Evolutionary conservation across 2,797 vertebrate species (phyloP).

Genomic region (Dendrocincla tyrannina): DNA sequence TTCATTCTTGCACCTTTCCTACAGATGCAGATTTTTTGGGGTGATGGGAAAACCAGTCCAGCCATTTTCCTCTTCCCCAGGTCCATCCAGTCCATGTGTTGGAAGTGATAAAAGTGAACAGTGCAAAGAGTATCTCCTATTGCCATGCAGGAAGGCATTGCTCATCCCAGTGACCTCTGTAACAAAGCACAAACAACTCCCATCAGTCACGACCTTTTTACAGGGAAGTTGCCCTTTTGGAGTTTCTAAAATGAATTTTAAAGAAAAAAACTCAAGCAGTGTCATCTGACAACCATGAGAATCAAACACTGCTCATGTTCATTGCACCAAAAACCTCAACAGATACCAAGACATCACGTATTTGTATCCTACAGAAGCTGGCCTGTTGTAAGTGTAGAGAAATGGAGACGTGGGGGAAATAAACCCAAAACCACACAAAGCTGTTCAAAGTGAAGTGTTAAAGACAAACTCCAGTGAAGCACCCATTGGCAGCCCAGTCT

Average conservation of each 20-base stretch:
- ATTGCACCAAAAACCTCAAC: not conserved
- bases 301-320: accelerated
- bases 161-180: conserved; percentile 2
- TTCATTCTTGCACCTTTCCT: not conserved
- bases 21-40: not conserved
- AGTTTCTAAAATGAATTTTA: not conserved
- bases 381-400: accelerated
- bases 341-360: not conserved
- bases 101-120: conserved; percentile 7
- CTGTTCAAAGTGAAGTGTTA: not conserved
- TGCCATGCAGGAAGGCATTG: not conserved
- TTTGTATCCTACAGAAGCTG: not conserved
- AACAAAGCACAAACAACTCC: not conserved
- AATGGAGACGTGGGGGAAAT: not conserved
- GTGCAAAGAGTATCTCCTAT: conserved; percentile 35
- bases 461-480: not conserved
- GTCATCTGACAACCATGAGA: not conserved
- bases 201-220: not conserved
- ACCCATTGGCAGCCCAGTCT: not conserved
- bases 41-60: not conserved
- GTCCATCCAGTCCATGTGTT: not conserved
- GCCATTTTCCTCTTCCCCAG: not conserved
- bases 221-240: not conserved
- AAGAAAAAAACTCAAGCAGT: not conserved
- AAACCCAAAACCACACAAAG: not conserved